A percentile compares a stretch with the other conserved stretches of the same genome.
Conservation (phyloP, 2,113 vertebrate genomes). For the Chloropsis hardwickii region DNA sequence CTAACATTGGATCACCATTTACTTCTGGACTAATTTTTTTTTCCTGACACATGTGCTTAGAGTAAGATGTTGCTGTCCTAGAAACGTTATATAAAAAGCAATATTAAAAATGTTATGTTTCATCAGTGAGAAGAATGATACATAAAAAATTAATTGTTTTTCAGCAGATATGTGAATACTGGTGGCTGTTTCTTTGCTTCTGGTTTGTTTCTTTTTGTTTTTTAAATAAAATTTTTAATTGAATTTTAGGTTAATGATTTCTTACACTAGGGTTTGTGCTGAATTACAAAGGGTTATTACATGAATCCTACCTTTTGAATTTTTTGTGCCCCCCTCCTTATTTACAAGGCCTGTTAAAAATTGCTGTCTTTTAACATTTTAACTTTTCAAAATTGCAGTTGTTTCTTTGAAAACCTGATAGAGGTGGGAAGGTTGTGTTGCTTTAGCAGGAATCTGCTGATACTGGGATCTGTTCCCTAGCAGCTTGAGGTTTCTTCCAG, state of each 20-base stretch:
- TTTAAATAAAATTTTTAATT: not conserved
- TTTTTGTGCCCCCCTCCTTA: not conserved
- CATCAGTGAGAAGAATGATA: not conserved
- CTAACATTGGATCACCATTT: not conserved
- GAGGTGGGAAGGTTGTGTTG: not conserved
- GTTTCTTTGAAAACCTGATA: not conserved
- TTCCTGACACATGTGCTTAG: not conserved
- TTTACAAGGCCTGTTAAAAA: not conserved
- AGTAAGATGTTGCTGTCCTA: not conserved
- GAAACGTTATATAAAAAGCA: not conserved
- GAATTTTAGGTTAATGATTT: not conserved
- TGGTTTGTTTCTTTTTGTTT: not conserved
- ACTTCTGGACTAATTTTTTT: not conserved
- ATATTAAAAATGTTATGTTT: accelerated
- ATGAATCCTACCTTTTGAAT: not conserved
- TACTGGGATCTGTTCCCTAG: not conserved
- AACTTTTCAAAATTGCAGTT: not conserved
- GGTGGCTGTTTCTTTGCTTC: not conserved
- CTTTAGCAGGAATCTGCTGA: not conserved
- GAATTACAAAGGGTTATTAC: not conserved
- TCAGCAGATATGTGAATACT: not conserved
- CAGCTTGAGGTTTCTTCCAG: not conserved
- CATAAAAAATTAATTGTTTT: not conserved
- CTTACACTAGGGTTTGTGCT: not conserved
- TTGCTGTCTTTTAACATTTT: not conserved